Base-by-base conservation (phyloP, 2,888 invertebrate species). In the Falcaria lacertinaria region DNA sequence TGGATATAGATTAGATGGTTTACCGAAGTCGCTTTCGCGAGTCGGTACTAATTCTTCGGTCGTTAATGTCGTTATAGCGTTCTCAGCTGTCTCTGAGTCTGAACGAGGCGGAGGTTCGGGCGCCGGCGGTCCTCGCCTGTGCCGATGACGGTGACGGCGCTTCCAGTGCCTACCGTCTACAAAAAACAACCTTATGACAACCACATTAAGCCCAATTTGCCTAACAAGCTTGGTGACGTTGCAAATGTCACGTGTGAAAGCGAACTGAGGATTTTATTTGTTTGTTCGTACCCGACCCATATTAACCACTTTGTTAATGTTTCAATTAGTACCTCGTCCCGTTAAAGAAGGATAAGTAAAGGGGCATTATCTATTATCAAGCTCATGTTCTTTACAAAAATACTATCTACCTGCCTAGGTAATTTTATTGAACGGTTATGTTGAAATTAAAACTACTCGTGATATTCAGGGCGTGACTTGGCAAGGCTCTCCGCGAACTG, bases 381-480 rank as follows among this genome's bases (percentile, higher is more conserved):
- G 19, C 19, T 5, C 19, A 19, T 5, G 19, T 19, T 5, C 5
- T 19, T n/a, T n/a, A n/a, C n/a, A n/a, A n/a, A n/a, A n/a, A n/a
- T n/a, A 2, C 19, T 19, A 2, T 19, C 19, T 2, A 19, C 3
- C 19, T 19, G 19, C 19, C 19, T 19, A 11, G 4, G 8, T 4
- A 7, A 36, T 11, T 51, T 44, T 41, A 19, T 19, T 49, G 42
- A 57, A 59, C 52, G 44, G 45, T 48, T 54, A 52, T 70, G 60
- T 65, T 60, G 67, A 65, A 71, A 73, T 60, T 53, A 48, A 53
- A 41, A 43, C 33, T 37, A 44, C 45, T 57, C 53, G 60, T 50
- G 62, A 57, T 75, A 79, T 80, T 79, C 63, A 80, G 82, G 69
- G 74, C 80, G 70, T 81, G 77, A 79, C 74, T 66, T 60, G 47